Percentiles rank a stretch among this genome's conserved stretches.
These are phyloP conservation scores for Choloepus didactylus DNA, from an alignment of 2,797 vertebrate genomes.

Conservation along the genomic window DNA sequence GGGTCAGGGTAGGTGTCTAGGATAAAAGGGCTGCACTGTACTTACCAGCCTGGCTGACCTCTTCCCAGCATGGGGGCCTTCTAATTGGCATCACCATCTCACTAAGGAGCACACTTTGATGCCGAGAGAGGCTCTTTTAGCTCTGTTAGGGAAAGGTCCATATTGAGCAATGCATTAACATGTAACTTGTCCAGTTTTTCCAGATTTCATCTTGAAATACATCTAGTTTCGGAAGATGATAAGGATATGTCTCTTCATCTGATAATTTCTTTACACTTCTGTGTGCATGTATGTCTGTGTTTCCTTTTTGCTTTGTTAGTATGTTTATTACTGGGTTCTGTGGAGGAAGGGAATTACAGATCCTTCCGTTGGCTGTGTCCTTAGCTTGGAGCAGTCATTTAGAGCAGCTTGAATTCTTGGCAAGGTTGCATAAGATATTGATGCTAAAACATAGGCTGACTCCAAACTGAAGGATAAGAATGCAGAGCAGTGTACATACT, in stretches of 20 bases:
- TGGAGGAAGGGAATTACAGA: background rate
- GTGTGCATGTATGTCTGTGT: background rate
- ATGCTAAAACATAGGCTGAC: background rate
- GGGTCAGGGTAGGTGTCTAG: background rate
- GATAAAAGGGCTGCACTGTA: accelerated
- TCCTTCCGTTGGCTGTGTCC: background rate
- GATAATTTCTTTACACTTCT: background rate
- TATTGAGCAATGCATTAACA: background rate
- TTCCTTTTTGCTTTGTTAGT: background rate
- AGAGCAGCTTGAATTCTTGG: background rate
- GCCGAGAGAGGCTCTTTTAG: background rate
- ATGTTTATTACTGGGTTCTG: background rate
- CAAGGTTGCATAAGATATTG: background rate
- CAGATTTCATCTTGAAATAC: background rate
- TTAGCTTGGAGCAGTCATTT: conserved; percentile 12
- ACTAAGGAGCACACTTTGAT: background rate
- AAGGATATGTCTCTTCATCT: background rate
- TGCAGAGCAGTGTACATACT: background rate
- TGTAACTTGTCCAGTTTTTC: background rate
- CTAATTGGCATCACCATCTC: background rate
- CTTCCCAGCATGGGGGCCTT: accelerated
- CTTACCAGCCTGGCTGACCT: background rate
- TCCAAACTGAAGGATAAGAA: background rate
- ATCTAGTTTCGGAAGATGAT: background rate
- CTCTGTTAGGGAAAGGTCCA: background rate